Conservation (phyloP, 2,888 invertebrate genomes). For the Chaetogeoica ovagalla region DNA sequence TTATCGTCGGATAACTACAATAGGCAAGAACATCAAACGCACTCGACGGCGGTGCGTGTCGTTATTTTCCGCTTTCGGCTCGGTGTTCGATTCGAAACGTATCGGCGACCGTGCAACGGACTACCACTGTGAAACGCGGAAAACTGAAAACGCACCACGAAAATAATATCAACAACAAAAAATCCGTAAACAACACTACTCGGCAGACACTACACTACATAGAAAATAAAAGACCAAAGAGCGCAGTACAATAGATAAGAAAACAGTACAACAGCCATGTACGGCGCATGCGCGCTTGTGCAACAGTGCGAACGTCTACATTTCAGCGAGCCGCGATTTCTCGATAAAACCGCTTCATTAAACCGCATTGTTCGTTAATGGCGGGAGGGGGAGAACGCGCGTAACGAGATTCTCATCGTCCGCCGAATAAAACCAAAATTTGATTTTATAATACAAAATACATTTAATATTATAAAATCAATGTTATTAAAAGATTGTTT, state of each 20-base stretch:
- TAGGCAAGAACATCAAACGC: slow-evolving; percentile 28
- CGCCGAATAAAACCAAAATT: too few relatives aligned
- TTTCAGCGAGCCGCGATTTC: neutral
- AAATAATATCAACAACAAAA: neutral
- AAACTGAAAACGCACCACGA: neutral
- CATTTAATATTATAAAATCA: too few relatives aligned
- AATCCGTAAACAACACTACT: neutral
- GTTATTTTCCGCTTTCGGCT: neutral
- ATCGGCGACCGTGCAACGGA: neutral
- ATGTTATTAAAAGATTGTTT: too few relatives aligned
- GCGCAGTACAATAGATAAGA: slow-evolving; percentile 23
- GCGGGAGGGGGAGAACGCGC: too few relatives aligned
- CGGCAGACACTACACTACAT: neutral
- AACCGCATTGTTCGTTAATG: too few relatives aligned
- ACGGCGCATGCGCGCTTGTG: slow-evolving; percentile 3
- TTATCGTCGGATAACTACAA: slow-evolving; percentile 3
- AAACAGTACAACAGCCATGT: neutral
- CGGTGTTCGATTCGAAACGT: neutral
- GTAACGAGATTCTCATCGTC: too few relatives aligned
- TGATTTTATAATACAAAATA: neutral
- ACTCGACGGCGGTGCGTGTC: neutral
- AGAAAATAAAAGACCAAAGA: neutral
- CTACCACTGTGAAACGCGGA: too few relatives aligned
- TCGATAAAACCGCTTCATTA: slow-evolving; percentile 24
- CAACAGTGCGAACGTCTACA: slow-evolving; percentile 20